Conservation (phyloP, 1,140 invertebrate genomes). For the Parapsyche elsis region DNA sequence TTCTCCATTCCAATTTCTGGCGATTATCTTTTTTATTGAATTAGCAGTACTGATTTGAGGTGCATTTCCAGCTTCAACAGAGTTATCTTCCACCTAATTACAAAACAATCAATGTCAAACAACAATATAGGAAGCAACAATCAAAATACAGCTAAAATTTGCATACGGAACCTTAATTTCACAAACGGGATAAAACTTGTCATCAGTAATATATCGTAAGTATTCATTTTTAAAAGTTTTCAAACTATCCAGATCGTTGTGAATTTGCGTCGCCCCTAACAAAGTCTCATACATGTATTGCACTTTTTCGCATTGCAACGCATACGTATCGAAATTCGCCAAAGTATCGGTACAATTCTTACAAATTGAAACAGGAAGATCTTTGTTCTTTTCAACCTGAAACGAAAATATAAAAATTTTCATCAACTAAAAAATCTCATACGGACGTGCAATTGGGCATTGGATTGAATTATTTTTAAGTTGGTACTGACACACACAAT, state of each 20-base stretch:
- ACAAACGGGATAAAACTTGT: constrained; percentile 52
- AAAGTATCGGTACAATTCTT: constrained; percentile 47
- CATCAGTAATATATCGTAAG: constrained; percentile 40
- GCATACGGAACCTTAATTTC: constrained; percentile 39
- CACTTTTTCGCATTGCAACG: constrained; percentile 50
- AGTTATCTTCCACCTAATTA: constrained; percentile 11
- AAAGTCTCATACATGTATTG: constrained; percentile 51
- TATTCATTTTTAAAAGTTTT: constrained; percentile 42
- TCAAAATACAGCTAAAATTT: too few relatives aligned
- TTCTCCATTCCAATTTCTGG: constrained; percentile 13
- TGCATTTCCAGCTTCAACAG: neutral
- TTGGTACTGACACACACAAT: too few relatives aligned
- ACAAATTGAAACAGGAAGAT: constrained; percentile 44
- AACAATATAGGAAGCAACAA: neutral
- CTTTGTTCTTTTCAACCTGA: constrained; percentile 42
- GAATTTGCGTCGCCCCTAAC: constrained; percentile 12
- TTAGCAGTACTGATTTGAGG: neutral
- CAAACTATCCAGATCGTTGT: constrained; percentile 38
- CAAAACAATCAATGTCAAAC: neutral
- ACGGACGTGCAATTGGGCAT: too few relatives aligned
- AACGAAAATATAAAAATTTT: constrained; percentile 44
- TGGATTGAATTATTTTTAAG: too few relatives aligned
- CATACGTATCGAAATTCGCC: constrained; percentile 49
- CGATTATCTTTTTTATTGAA: neutral
- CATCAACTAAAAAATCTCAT: too few relatives aligned